Base-by-base conservation (phyloP, 2,797 vertebrate genomes). In the Aythya fuligula region DNA sequence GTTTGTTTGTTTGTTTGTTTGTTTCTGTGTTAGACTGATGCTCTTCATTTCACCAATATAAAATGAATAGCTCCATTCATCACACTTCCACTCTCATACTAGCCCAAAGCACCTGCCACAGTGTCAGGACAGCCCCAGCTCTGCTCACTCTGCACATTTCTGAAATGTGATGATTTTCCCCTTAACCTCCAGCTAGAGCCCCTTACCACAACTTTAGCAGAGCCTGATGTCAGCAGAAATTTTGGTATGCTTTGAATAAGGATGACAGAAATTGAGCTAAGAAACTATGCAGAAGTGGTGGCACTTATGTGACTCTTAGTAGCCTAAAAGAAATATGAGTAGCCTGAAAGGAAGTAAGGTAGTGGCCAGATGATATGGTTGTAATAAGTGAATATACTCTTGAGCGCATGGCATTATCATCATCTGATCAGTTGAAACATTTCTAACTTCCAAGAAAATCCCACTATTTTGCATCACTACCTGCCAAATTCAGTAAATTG, bases 1-100 rank as follows among this genome's bases (percentile, higher is more conserved):
- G 6, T 25, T 0, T 14, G 6, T 25, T 0, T 14, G 45, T 76
- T 0, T 14, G 45, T 76, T 12, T 47, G 45, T 47, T 47, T 47
- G 45, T 7, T 47, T 47, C 75, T 83, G 16, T 49, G n/a, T 75
- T 76, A 72, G 34, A 36, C 54, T 57, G 43, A 5, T 77, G 60
- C 30, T 76, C 71, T 47, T 20, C 53, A 45, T 75, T 86, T 65
- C 74, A 82, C 24, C 32, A 70, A 8, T 22, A 9, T 41, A 27
- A 70, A 57, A 7, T 34, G 30, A 88, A 34, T 36, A 70, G 17
- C 45, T 91, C 36, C 1, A 0, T 75, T 84, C 57, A 61, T 41
- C 3, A 1, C 38, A 7, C 30, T 61, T 95, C 43, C 3, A 2
- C 21, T 75, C 28, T 77, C 38, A 34, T 3, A 0, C 38, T 70